These are phyloP conservation scores for Nothocercus nigrocapillus DNA, from an alignment of 2,113 vertebrate genomes.

Conservation along the genomic window DNA sequence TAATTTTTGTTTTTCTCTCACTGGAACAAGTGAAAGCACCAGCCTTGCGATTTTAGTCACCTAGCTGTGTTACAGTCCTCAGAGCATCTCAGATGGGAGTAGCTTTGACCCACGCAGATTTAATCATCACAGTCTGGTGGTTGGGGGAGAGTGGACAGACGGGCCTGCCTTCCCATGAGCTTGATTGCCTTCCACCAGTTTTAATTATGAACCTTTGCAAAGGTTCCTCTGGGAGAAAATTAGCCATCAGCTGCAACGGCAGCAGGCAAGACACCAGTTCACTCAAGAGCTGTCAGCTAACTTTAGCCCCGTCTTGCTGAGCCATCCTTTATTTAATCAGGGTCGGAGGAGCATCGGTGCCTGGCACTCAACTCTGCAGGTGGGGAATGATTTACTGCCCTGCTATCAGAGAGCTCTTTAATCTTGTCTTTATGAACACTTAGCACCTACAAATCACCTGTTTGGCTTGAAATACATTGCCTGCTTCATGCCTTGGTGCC, in stretches of 20 bases:
- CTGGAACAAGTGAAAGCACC: neutral
- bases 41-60: neutral
- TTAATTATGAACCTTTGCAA: conserved; percentile 61
- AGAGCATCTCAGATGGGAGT: neutral
- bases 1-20: neutral
- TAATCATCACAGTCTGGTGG: neutral
- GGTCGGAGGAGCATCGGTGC: conserved; percentile 28
- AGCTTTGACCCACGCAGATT: neutral
- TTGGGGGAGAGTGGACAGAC: neutral
- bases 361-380: conserved; percentile 25
- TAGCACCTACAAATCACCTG: conserved; percentile 65
- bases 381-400: conserved; percentile 57
- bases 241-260: neutral
- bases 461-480: conserved; percentile 50
- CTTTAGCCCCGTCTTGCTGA: conserved; percentile 9
- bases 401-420: conserved; percentile 60
- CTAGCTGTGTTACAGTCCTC: neutral
- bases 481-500: conserved; percentile 60
- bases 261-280: conserved; percentile 35
- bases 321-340: conserved; percentile 61
- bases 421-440: conserved; percentile 73
- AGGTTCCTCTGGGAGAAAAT: conserved; percentile 53
- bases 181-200: conserved; percentile 38
- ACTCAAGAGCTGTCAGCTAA: conserved; percentile 52
- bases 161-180: neutral